Percentiles rank a stretch among this genome's conserved stretches.
Evolutionary conservation across 2,797 vertebrate species (phyloP).

Genomic region (Neosalanx taihuensis): DNA sequence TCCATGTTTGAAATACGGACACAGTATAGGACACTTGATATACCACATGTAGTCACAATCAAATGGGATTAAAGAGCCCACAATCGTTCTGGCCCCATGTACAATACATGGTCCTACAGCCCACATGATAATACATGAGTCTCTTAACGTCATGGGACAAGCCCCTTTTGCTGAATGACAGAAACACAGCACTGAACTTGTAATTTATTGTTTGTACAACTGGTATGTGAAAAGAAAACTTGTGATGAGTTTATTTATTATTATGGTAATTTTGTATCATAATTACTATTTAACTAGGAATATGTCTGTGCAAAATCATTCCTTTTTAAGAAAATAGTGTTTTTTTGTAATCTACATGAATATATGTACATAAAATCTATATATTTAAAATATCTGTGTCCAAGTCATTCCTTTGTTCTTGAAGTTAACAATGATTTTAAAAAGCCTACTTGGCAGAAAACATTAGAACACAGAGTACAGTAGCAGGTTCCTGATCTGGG

Average conservation of each 20-base stretch:
- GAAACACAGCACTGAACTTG: conserved; percentile 95
- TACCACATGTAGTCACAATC: neutral
- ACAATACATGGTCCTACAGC: neutral
- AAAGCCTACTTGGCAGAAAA: neutral
- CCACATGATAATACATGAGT: conserved; percentile 26
- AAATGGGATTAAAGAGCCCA: conserved; percentile 13
- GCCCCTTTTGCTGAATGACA: conserved; percentile 58
- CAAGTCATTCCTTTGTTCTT: conserved; percentile 35
- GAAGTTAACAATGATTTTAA: neutral
- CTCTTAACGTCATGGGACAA: conserved; percentile 36
- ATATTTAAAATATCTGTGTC: conserved; percentile 69
- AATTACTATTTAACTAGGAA: conserved; percentile 89
- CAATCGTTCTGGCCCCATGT: neutral
- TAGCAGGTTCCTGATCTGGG: too few relatives aligned
- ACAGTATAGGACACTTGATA: neutral
- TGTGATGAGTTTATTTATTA: conserved; percentile 97
- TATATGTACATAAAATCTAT: conserved; percentile 78
- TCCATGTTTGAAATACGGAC: too few relatives aligned
- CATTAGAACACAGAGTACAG: too few relatives aligned
- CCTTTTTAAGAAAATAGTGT: conserved; percentile 82
- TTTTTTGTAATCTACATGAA: conserved; percentile 73
- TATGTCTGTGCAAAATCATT: conserved; percentile 85
- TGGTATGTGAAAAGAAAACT: conserved; percentile 85
- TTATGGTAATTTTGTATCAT: conserved; percentile 78
- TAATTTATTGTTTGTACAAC: conserved; percentile 99